Evolutionary conservation across 1,140 invertebrate genomes (phyloP).

Genomic region (Liolophura sinensis): DNA sequence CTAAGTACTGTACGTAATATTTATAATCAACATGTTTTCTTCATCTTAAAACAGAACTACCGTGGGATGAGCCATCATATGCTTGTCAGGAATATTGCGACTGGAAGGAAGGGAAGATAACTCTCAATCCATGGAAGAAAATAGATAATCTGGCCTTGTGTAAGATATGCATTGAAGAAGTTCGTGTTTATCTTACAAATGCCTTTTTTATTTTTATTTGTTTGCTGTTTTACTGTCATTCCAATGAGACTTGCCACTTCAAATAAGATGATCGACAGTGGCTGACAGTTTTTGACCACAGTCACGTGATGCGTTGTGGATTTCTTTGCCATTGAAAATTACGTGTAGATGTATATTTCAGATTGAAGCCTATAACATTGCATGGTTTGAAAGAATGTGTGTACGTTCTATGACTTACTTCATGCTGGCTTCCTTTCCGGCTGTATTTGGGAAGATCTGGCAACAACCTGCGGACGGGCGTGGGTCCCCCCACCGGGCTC

Average conservation of each 20-base stretch:
- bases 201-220: too few species aligned
- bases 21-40: conserved; percentile 13
- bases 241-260: background rate
- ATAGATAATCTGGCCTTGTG: conserved; percentile 74
- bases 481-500: too few species aligned
- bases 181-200: background rate
- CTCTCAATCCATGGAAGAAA: conserved; percentile 76
- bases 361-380: too few species aligned
- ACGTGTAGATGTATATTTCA: too few species aligned
- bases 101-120: conserved; percentile 72
- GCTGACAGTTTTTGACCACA: background rate
- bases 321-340: too few species aligned
- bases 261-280: too few species aligned
- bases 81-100: conserved; percentile 73
- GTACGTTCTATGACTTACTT: too few species aligned
- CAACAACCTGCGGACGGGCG: too few species aligned
- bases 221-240: background rate
- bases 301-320: background rate
- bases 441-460: too few species aligned
- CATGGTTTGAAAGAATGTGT: too few species aligned
- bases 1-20: too few species aligned
- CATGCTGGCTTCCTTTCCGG: too few species aligned
- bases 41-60: conserved; percentile 73
- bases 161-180: conserved; percentile 28
- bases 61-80: conserved; percentile 83